Evolutionary conservation across 2,797 vertebrate genomes (phyloP).

Genomic region (Hapalemur alaotrensis): DNA sequence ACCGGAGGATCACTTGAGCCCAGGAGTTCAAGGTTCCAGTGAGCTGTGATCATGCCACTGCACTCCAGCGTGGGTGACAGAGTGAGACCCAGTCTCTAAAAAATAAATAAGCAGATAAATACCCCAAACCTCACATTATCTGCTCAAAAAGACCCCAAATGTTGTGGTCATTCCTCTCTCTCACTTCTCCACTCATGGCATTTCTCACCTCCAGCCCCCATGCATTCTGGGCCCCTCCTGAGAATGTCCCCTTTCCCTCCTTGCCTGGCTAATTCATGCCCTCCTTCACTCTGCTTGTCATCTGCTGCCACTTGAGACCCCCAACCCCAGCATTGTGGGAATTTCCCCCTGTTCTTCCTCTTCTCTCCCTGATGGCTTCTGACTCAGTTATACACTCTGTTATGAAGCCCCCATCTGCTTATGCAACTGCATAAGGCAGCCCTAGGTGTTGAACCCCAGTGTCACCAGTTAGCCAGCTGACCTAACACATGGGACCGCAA

Average conservation of each 20-base stretch:
- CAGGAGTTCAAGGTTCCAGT: background rate
- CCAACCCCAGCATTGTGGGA: too few relatives aligned
- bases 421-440: too few relatives aligned
- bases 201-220: background rate
- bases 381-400: background rate
- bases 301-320: background rate
- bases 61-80: background rate
- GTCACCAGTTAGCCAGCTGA: background rate
- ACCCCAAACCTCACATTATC: background rate
- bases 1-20: background rate
- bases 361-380: background rate
- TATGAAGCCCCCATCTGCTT: background rate
- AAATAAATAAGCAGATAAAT: background rate
- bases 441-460: background rate
- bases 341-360: background rate
- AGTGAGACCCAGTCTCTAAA: background rate
- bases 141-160: background rate
- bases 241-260: background rate
- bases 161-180: background rate
- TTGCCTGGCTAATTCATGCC: background rate
- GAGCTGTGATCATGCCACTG: background rate
- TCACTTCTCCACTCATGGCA: accelerated
- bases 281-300: background rate
- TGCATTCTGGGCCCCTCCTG: accelerated
- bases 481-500: background rate